Conservation (phyloP, 2,888 invertebrate genomes). For the Melanostoma scalare region DNA sequence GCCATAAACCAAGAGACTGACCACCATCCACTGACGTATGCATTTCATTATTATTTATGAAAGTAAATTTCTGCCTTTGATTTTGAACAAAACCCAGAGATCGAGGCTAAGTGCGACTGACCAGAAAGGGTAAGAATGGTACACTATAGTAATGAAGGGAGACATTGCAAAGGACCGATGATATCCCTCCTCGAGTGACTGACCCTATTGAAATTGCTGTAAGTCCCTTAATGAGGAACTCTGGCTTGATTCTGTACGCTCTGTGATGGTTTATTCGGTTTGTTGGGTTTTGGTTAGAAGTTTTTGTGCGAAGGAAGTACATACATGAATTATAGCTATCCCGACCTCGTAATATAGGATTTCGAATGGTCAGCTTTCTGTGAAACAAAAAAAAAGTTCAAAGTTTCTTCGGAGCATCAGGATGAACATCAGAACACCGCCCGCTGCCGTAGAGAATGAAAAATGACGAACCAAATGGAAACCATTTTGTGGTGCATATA, state of each 20-base stretch:
- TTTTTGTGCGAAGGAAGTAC: constrained; percentile 35
- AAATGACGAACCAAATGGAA: no score
- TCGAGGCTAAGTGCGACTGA: constrained; percentile 55
- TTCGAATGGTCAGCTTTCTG: constrained; percentile 18
- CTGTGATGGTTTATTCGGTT: constrained; percentile 37
- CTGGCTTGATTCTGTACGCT: constrained; percentile 25
- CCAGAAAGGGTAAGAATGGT: no score
- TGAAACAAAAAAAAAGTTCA: neutral
- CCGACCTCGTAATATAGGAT: constrained; percentile 38
- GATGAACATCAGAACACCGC: no score
- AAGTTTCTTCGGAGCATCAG: no score
- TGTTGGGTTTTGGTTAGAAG: constrained; percentile 29
- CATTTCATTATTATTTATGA: constrained; percentile 63
- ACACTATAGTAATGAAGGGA: neutral
- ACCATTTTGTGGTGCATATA: no score
- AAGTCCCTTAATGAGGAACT: constrained; percentile 44
- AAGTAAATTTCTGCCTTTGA: constrained; percentile 64
- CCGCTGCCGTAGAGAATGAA: no score
- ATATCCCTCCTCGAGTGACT: constrained; percentile 9
- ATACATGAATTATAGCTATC: constrained; percentile 22
- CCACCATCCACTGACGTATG: constrained; percentile 22
- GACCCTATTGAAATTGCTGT: neutral
- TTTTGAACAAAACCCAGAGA: constrained; percentile 50
- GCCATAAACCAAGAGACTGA: neutral
- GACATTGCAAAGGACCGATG: constrained; percentile 9